phyloP scores from a whole-genome alignment of 1,140 invertebrate genomes.

The Belonocnema kinseyi region DNA sequence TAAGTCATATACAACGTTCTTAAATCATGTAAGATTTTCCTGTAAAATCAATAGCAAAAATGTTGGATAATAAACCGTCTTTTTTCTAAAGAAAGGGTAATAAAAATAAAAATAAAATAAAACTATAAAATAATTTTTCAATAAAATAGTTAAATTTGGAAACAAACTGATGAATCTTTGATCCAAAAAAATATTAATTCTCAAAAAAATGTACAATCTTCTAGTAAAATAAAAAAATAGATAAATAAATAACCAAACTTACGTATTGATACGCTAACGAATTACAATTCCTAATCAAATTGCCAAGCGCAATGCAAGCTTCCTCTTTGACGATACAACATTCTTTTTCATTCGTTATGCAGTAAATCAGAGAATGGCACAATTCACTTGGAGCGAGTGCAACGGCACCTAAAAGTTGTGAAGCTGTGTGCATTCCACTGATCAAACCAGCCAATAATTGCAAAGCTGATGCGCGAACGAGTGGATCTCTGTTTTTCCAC shows the following conservation, averaged over 20 bases:
- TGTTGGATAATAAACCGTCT: too few species aligned
- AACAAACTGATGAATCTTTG: too few species aligned
- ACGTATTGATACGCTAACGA: conserved; percentile 61
- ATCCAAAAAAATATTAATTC: too few species aligned
- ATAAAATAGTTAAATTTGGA: too few species aligned
- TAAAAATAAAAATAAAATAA: too few species aligned
- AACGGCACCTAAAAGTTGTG: conserved; percentile 69
- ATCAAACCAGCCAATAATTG: conserved; percentile 74
- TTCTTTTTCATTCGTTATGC: conserved; percentile 61
- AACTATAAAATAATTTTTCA: too few species aligned
- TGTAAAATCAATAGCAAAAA: too few species aligned
- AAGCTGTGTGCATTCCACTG: conserved; percentile 62
- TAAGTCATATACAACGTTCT: too few species aligned
- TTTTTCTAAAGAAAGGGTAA: too few species aligned
- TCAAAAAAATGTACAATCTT: too few species aligned
- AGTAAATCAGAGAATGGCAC: conserved; percentile 62
- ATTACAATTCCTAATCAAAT: conserved; percentile 64
- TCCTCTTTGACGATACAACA: conserved; percentile 70
- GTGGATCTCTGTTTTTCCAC: conserved; percentile 75
- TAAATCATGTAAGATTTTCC: too few species aligned
- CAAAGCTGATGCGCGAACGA: conserved; percentile 75
- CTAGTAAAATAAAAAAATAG: too few species aligned
- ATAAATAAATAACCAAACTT: conserved; percentile 34
- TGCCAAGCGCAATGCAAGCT: conserved; percentile 66
- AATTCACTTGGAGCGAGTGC: conserved; percentile 61